Evolutionary conservation across 2,888 invertebrate genomes (phyloP), one percentile per base, ranked within the genome.

Genomic region (Trichopria drosophilae): DNA sequence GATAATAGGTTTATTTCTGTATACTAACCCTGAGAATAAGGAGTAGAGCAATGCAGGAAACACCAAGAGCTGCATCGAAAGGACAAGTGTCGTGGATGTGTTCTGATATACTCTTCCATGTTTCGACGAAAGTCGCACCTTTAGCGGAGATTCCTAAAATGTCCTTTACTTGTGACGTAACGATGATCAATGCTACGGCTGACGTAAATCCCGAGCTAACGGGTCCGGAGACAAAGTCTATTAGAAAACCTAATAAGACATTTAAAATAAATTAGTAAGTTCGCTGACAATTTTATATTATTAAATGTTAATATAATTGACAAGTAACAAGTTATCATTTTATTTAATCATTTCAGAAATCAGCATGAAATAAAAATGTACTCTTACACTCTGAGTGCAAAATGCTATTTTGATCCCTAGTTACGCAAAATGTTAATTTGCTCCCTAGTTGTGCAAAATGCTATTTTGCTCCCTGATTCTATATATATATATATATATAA

Each of bases 121-220:
- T 86, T 64, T 87, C 83, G 43, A 91, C 68, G 69, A 93, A 90
- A 0, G 91, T 91, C 26, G 82, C 80, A 15, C 90, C 90, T 28
- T 79, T 80, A 10, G 86, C 87, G 13, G 76, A 63, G 62, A 91
- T 86, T 2, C 89, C 90, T 42, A 92, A 80, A 41, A 92, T 78
- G 69, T 90, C 88, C 76, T 91, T 91, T 16, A 92, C 80, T 77
- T 93, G 93, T n/a, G 92, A 91, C 0, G 90, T 87, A 29, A 91
- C 84, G 63, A 93, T 93, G 67, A 93, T 89, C 40, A 93, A 79
- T 22, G 93, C 91, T 9, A 91, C 93, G 2, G 93, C 93, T 1
- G 92, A 92, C 2, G 93, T 93, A 75, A 93, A 93, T 10, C 91
- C 92, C 0, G 89, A 90, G 2, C 90, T 88, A 0, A 93, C 93